Base-by-base conservation (phyloP, 2,113 vertebrate species). In the Oostethus manadensis region DNA sequence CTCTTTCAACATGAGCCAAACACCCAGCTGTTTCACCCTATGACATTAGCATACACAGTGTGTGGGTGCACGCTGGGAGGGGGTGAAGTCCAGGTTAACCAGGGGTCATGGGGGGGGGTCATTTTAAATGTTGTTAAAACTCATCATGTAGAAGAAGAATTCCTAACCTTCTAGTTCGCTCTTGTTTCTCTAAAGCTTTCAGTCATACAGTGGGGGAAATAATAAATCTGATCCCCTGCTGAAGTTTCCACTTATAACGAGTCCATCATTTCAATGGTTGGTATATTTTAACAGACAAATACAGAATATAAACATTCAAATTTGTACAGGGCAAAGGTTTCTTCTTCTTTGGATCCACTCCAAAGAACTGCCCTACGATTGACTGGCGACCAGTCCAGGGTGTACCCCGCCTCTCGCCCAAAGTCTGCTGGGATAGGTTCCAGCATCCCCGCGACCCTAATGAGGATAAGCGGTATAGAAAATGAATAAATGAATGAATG, bases 41-140 rank as follows among this genome's bases (percentile, higher is more conserved):
- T 76, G 76, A 76, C 84, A 87, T 89, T 87, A 84, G 78, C 86
- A 88, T 81, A 78, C 70, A 86, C 75, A 81, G 71, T 77, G 66
- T 72, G 74, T 70, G 70, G 69, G 72, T 35, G 66, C 57, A 76
- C 64, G 75, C 72, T 64, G 15, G 58, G 57, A 11, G 29, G 60
- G 65, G 78, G 44, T 18, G 44, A 33, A 80, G 80, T 82, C 79
- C 76, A 83, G 87, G 86, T 87, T 88, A 85, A 74, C 68, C 56
- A 69, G 74, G 76, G 89, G 87, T 90, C 87, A 55, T 62, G 13
- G 59, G 64, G 66, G 73, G 60, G 58, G 61, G 59, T 68, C 63
- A 68, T 70, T 73, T 80, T 40, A 73, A 69, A 77, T 76, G 73
- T 69, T 81, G 64, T 79, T 59, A 60, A 60, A 20, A 9, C 57